phyloP scores from a whole-genome alignment of 2,113 vertebrate species.

The Blennius ocellaris region DNA sequence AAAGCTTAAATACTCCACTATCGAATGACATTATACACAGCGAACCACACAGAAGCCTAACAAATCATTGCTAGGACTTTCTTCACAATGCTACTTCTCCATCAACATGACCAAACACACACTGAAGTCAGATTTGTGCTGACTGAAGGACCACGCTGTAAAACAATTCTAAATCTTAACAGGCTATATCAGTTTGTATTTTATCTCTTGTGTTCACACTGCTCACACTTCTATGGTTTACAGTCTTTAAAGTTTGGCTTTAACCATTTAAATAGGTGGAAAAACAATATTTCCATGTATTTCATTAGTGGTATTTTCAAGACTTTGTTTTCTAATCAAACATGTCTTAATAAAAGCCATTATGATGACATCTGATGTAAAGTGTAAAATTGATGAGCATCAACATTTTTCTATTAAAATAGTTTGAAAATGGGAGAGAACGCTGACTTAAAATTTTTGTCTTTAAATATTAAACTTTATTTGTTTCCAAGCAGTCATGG shows the following conservation, averaged over 20 bases:
- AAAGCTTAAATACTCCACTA: conserved; percentile 43
- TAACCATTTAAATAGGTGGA: not conserved
- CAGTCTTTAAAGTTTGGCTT: not conserved
- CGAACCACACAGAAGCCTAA: conserved; percentile 37
- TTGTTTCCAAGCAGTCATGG: not conserved
- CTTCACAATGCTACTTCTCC: conserved; percentile 22
- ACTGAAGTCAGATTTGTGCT: conserved; percentile 14
- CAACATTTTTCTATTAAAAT: too few relatives aligned
- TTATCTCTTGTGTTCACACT: not conserved
- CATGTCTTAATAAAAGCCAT: too few relatives aligned
- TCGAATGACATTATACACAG: conserved; percentile 55
- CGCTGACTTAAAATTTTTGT: too few relatives aligned
- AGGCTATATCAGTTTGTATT: too few relatives aligned
- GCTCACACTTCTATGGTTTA: not conserved
- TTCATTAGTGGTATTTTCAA: too few relatives aligned
- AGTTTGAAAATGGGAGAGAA: too few relatives aligned
- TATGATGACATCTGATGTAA: too few relatives aligned
- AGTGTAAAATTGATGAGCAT: too few relatives aligned
- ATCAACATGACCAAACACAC: conserved; percentile 14
- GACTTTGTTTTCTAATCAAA: too few relatives aligned
- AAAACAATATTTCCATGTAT: too few relatives aligned
- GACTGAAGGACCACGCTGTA: conserved; percentile 27
- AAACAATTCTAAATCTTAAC: not conserved
- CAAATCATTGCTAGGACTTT: conserved; percentile 45
- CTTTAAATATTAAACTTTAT: too few relatives aligned